Base-by-base conservation (phyloP, 2,113 vertebrate genomes). In the Platysternon megacephalum region DNA sequence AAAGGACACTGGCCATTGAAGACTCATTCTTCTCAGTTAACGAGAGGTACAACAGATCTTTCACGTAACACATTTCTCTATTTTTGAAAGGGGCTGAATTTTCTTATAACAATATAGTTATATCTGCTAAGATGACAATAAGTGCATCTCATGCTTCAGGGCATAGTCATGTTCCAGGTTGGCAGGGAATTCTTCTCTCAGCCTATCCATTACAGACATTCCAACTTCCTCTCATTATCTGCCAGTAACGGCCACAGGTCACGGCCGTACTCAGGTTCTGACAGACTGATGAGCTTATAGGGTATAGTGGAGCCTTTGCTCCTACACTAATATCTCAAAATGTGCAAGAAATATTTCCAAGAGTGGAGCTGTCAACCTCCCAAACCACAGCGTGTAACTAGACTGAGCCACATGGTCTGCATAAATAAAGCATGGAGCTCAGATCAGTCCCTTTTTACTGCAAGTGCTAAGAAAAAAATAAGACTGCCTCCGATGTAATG, bases 401-500 rank as follows among this genome's bases (percentile, higher is more conserved):
- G 8, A 28, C 74, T 7, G 24, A 46, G 42, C 42, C 74, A 28
- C 13, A 58, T 56, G 76, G 56, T 78, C 0, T 1, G 1, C 16
- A 28, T 44, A 19, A 17, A 44, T 85, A 85, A 91, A 52, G 19
- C 81, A 5, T 21, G 44, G n/a, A 39, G 7, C 22, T 55, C 2
- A 8, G 8, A 48, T 32, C 74, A 32, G 86, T 39, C 46, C 35
- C 10, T 86, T 51, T 78, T 3, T 58, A 28, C 26, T 39, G 1
- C 24, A 86, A 88, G 51, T 5, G 6, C n/a, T 82, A 16, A 0
- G 55, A 79, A 84, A 5, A 68, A 58, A 42, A 7, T 0, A 32
- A 10, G 32, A 65, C 35, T 10, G 3, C 29, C 11, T 65, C 65
- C 48, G 8, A 17, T 10, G 44, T 82, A 0, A 0, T 0, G 42